Evolutionary conservation across 2,797 vertebrate species (phyloP).

Genomic region (Acridotheres tristis): DNA sequence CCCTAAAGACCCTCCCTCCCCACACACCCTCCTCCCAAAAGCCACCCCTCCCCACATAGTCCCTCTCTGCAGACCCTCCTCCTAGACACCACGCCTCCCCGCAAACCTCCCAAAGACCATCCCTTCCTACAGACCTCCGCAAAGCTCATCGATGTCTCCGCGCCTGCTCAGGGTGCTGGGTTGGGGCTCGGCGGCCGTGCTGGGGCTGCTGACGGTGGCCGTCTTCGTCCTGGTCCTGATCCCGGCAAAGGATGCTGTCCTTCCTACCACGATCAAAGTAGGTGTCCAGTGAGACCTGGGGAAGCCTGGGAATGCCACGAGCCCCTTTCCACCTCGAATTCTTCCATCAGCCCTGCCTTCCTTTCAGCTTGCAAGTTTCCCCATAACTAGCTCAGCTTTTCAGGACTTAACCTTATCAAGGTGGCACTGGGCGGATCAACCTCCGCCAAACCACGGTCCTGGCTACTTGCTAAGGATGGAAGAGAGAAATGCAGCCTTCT

Average conservation of each 20-base stretch:
- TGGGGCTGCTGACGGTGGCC: not conserved
- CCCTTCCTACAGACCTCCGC: not conserved
- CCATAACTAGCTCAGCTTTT: not conserved
- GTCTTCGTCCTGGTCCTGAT: slow-evolving; percentile 38
- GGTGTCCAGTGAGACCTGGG: not conserved
- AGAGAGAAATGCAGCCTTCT: not conserved
- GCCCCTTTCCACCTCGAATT: not conserved
- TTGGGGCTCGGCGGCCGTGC: not conserved
- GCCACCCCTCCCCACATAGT: not conserved
- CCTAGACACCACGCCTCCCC: not conserved
- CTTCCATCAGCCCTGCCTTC: not conserved
- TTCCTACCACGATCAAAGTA: slow-evolving; percentile 45
- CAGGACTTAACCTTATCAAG: not conserved
- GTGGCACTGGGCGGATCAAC: not conserved
- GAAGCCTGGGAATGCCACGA: not conserved
- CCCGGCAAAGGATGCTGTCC: not conserved
- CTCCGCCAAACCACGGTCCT: accelerated
- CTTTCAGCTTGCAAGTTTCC: not conserved
- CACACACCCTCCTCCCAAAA: not conserved
- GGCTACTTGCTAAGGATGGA: not conserved
- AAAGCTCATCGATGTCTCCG: not conserved
- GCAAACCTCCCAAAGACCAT: not conserved
- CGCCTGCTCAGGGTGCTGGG: not conserved
- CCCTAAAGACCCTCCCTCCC: not conserved
- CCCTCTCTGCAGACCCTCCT: not conserved